A percentile compares a stretch with the other conserved stretches of the same genome.
Conservation (phyloP, 1,140 invertebrate genomes). For the Drosophila micromelanica region DNA sequence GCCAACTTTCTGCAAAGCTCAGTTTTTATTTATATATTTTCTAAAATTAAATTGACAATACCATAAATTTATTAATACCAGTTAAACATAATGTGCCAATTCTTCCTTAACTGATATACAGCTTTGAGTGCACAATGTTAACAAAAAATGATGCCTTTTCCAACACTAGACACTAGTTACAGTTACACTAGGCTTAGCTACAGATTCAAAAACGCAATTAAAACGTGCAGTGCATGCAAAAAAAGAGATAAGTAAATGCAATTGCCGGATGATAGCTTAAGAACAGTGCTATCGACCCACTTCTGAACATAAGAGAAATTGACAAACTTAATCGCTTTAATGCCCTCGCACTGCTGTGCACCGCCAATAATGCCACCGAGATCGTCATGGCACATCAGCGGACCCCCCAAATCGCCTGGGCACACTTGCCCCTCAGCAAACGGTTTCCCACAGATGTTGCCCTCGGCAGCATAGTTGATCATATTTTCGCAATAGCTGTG, state of each 20-base stretch:
- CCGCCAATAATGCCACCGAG: constrained; percentile 55
- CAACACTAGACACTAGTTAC: background rate
- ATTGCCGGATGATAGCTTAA: background rate
- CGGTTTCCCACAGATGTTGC: constrained; percentile 37
- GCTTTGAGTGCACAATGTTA: background rate
- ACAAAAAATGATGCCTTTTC: background rate
- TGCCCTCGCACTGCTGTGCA: constrained; percentile 9
- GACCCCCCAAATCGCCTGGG: constrained; percentile 63
- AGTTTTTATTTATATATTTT: background rate
- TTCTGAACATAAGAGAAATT: constrained; percentile 14
- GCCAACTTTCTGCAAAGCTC: constrained; percentile 9
- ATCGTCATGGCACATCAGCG: constrained; percentile 35
- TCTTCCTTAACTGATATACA: background rate
- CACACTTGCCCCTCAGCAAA: constrained; percentile 7
- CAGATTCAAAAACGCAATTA: background rate
- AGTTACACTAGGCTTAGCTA: no score
- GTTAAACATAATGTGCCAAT: background rate
- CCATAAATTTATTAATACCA: constrained; percentile 1
- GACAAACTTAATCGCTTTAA: constrained; percentile 40
- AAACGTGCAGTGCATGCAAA: background rate
- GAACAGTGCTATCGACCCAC: constrained; percentile 28
- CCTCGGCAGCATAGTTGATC: background rate
- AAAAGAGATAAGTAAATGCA: background rate
- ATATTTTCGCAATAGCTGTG: background rate
- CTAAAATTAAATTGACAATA: background rate